Evolutionary conservation across 2,113 vertebrate species (phyloP).

Genomic region (Psilopsiagon aymara): DNA sequence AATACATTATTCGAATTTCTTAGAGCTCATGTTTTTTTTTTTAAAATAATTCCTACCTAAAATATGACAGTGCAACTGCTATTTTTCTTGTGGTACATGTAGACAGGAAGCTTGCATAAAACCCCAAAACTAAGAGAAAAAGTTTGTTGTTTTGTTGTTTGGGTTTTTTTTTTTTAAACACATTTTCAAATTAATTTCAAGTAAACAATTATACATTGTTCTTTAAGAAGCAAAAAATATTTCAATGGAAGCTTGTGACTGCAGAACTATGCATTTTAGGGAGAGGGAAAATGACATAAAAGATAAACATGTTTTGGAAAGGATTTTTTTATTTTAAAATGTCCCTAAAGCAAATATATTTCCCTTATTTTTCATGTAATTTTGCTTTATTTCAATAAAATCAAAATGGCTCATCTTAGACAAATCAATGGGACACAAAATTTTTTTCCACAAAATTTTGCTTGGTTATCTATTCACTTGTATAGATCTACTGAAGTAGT

Average conservation of each 20-base stretch:
- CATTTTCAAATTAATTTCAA: neutral
- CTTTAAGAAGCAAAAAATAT: neutral
- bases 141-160: neutral
- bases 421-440: neutral
- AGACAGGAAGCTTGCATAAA: neutral
- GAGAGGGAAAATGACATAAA: neutral
- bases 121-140: neutral
- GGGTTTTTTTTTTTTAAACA: neutral
- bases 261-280: neutral
- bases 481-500: neutral
- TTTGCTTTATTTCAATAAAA: neutral
- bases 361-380: neutral
- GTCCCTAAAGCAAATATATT: neutral
- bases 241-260: neutral
- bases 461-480: neutral
- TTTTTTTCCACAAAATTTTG: neutral
- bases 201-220: neutral
- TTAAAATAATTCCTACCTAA: too few species aligned
- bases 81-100: neutral
- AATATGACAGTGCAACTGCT: neutral
- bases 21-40: too few species aligned
- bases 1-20: neutral
- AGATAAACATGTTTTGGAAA: neutral
- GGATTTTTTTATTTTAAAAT: neutral
- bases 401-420: fast-evolving